phyloP scores from a whole-genome alignment of 2,888 invertebrate species.

The Plusia festucae region DNA sequence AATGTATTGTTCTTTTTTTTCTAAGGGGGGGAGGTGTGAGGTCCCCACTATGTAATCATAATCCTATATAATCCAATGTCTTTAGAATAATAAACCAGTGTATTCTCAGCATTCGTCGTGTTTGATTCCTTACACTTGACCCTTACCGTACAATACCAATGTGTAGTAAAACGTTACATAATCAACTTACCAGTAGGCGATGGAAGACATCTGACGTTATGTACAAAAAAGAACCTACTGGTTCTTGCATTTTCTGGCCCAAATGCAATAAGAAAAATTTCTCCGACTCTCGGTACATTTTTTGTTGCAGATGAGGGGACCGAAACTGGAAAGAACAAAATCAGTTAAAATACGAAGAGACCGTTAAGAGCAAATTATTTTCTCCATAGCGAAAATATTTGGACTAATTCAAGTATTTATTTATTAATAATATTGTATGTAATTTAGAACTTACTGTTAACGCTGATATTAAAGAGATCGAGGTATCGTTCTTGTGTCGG shows the following conservation, averaged over 20 bases:
- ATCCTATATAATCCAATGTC: too few relatives aligned
- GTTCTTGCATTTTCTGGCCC: constrained; percentile 69
- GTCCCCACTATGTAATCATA: too few relatives aligned
- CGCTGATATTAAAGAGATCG: constrained; percentile 76
- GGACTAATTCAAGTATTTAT: background rate
- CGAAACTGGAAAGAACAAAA: constrained; percentile 70
- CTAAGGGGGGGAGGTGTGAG: too few relatives aligned
- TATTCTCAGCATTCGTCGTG: too few relatives aligned
- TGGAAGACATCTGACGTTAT: constrained; percentile 76
- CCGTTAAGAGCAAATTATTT: too few relatives aligned
- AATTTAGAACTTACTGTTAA: constrained; percentile 71
- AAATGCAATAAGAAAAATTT: constrained; percentile 76
- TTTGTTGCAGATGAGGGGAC: constrained; percentile 70
- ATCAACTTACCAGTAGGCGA: constrained; percentile 78
- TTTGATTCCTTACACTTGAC: too few relatives aligned
- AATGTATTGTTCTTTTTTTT: too few relatives aligned
- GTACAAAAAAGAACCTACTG: constrained; percentile 80
- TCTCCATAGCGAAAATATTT: too few relatives aligned
- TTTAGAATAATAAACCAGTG: too few relatives aligned
- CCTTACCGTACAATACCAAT: background rate
- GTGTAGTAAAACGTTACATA: background rate
- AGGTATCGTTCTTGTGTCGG: constrained; percentile 72
- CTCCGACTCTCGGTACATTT: constrained; percentile 76
- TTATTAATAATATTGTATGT: background rate
- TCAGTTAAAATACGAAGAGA: background rate